Base-by-base conservation (phyloP, 2,797 vertebrate genomes). In the Tenualosa ilisha region DNA sequence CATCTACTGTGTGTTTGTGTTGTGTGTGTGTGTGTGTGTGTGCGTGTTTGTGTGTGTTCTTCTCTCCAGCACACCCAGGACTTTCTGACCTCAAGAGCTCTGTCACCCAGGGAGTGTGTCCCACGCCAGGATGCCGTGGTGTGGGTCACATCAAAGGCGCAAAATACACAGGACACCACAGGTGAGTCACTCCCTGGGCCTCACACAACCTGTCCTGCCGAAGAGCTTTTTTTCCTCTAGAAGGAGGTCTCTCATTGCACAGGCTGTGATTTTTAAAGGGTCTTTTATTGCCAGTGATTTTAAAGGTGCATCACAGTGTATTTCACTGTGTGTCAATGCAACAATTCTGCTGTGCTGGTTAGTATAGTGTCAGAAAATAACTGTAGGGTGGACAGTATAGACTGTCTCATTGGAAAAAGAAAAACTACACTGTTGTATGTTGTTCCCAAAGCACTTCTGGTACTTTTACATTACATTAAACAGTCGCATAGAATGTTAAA, bases 161-260 rank as follows among this genome's bases (percentile, higher is more conserved):
- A 51, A 94, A 93, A 91, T 95, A 96, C 91, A 96, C 93, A 0
- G 94, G 95, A 93, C 95, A 96, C 92, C 95, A 96, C 91, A 95
- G 94, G 94, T 93, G 84, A 84, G 87, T 84, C 40, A 49, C 17
- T 79, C 8, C 40, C 72, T 46, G 72, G 17, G 15, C 40, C 72
- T n/a, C 59, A 24, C 59, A 63, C 59, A 63, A n/a, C 6, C 59
- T 63, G 59, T 24, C n/a, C 22, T 24, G n/a, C 22, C 59, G 24
- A 63, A 63, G 59, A 15, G 54, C 3, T 3, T 20, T 20, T 56
- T 56, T 56, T 0, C 54, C 1, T 22, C 3, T 17, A 20, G 54
- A 56, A 56, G 1, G 6, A 9, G 2, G 3, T 56, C 54, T 56
- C 6, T 56, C 15, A 3, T 4, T 56, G 54, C 54, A 56, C 54